A percentile compares a stretch with the other conserved stretches of the same genome.
phyloP scores from a whole-genome alignment of 2,113 vertebrate species.

The Eonycteris spelaea region DNA sequence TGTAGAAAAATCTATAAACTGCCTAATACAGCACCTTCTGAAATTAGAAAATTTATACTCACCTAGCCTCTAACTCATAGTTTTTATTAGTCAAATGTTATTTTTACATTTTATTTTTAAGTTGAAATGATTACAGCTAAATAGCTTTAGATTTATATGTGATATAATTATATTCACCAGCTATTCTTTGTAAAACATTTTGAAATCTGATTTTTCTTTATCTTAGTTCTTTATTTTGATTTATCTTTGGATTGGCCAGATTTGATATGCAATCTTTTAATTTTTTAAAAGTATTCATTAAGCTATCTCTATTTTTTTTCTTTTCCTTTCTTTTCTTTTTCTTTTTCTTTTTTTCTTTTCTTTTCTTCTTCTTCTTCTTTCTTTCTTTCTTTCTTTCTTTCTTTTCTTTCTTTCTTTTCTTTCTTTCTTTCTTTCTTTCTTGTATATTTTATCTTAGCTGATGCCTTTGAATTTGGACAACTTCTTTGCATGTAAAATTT shows the following conservation, averaged over 20 bases:
- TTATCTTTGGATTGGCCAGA: background rate
- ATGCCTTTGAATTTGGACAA: background rate
- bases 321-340: background rate
- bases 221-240: background rate
- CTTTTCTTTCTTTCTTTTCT: too few relatives aligned
- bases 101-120: background rate
- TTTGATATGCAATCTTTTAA: background rate
- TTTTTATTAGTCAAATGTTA: background rate
- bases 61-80: background rate
- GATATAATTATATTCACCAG: background rate
- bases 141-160: background rate
- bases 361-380: too few relatives aligned
- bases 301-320: background rate
- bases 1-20: background rate
- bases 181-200: background rate
- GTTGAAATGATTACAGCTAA: background rate
- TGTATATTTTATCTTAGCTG: background rate
- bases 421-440: background rate
- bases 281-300: background rate
- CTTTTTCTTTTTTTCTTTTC: background rate
- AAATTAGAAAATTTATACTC: background rate
- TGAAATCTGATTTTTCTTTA: background rate
- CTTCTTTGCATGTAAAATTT: background rate
- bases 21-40: background rate
- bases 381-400: too few relatives aligned